Conservation (phyloP, 2,797 vertebrate species). For the Lithobates pipiens region DNA sequence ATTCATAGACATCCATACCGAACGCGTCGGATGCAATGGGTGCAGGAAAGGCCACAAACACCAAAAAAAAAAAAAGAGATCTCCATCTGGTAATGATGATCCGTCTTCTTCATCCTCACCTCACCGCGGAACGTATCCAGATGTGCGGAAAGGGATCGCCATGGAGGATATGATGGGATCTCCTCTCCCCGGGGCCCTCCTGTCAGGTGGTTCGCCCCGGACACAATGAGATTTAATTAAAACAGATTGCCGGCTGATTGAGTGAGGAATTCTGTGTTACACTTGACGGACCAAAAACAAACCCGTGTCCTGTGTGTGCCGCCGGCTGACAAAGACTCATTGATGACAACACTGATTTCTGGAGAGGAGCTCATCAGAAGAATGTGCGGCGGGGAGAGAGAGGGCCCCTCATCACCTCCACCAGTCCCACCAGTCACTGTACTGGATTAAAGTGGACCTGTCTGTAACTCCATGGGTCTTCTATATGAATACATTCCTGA, state of each 20-base stretch:
- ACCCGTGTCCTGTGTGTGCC: slow-evolving; percentile 17
- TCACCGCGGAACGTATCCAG: too few relatives aligned
- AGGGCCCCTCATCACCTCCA: too few relatives aligned
- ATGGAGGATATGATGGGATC: not conserved
- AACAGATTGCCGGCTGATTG: slow-evolving; percentile 58
- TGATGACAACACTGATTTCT: slow-evolving; percentile 52
- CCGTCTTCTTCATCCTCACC: too few relatives aligned
- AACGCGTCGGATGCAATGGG: too few relatives aligned
- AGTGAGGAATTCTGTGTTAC: slow-evolving; percentile 52
- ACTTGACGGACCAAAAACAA: slow-evolving; percentile 61
- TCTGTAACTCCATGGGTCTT: not conserved
- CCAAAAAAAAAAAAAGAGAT: too few relatives aligned
- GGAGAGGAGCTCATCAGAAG: not conserved
- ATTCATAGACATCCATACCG: too few relatives aligned
- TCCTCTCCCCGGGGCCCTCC: slow-evolving; percentile 16
- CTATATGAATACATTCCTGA: not conserved
- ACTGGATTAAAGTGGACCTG: not conserved
- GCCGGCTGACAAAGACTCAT: slow-evolving; percentile 49
- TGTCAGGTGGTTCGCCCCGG: slow-evolving; percentile 9
- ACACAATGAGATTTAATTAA: slow-evolving; percentile 59
- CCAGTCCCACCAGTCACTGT: too few relatives aligned
- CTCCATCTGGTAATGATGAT: too few relatives aligned
- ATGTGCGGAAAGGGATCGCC: not conserved
- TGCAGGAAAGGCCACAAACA: too few relatives aligned
- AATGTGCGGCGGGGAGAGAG: too few relatives aligned